Conservation (phyloP, 2,113 vertebrate species). For the Arizona elegans region DNA sequence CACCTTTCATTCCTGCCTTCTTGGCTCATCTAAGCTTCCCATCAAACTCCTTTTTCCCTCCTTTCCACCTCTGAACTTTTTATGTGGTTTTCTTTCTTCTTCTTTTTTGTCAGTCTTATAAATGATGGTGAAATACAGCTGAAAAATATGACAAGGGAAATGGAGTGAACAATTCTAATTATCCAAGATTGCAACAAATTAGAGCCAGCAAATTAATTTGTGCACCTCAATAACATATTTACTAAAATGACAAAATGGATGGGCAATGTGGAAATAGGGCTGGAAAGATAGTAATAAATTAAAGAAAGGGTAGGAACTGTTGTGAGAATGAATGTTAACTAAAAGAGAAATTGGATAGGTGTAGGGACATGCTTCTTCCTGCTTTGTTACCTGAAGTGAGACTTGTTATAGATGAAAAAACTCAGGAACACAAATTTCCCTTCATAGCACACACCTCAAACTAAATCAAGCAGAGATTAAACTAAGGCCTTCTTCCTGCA, state of each 20-base stretch:
- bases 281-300: neutral
- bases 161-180: neutral
- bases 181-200: neutral
- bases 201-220: neutral
- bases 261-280: neutral
- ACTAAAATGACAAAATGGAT: neutral
- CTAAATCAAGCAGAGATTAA: neutral
- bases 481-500: neutral
- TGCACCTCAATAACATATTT: neutral
- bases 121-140: neutral
- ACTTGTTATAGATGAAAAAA: neutral
- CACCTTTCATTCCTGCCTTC: conserved; percentile 23
- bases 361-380: neutral
- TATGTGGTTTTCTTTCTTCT: conserved; percentile 1
- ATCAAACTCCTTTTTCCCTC: conserved; percentile 24
- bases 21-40: conserved; percentile 15
- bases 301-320: neutral
- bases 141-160: conserved; percentile 4
- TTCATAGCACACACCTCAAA: neutral
- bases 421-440: neutral
- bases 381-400: neutral
- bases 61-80: conserved; percentile 23
- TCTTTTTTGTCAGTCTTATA: neutral
- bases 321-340: neutral
- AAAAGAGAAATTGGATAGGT: neutral